phyloP scores from a whole-genome alignment of 2,797 vertebrate species.

The Podarcis siculus region DNA sequence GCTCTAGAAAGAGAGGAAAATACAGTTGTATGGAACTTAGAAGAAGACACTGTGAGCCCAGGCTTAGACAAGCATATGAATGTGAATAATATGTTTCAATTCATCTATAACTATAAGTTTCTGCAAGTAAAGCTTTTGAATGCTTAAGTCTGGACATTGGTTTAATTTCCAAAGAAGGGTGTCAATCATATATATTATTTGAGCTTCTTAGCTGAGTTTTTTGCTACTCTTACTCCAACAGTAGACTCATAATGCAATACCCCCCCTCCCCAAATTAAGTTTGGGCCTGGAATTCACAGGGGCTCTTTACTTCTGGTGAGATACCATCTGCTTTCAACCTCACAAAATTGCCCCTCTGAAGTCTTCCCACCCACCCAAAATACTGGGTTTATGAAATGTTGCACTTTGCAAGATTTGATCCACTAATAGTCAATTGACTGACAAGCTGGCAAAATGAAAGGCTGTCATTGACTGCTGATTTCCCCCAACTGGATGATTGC shows the following conservation, averaged over 20 bases:
- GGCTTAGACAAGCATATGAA: too few relatives aligned
- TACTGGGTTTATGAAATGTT: not conserved
- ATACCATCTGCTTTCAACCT: not conserved
- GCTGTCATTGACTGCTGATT: constrained; percentile 1
- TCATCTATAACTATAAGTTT: too few relatives aligned
- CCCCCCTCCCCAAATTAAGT: not conserved
- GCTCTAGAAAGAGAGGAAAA: too few relatives aligned
- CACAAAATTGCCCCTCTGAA: not conserved
- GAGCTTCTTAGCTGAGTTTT: too few relatives aligned
- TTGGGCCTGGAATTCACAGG: not conserved
- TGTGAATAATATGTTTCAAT: too few relatives aligned
- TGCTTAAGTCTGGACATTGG: too few relatives aligned
- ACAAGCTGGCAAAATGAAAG: constrained; percentile 1
- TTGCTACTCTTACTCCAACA: too few relatives aligned
- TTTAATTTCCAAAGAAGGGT: too few relatives aligned
- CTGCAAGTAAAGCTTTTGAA: too few relatives aligned
- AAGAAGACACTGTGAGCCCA: too few relatives aligned
- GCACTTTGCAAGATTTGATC: not conserved
- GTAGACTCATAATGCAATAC: not conserved
- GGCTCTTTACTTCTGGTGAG: not conserved
- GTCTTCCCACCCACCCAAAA: not conserved
- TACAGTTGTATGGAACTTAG: too few relatives aligned
- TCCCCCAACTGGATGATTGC: not conserved
- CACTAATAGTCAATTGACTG: not conserved
- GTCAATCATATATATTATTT: too few relatives aligned